phyloP scores from a whole-genome alignment of 2,888 invertebrate genomes.

The Ctenicera cuprea region DNA sequence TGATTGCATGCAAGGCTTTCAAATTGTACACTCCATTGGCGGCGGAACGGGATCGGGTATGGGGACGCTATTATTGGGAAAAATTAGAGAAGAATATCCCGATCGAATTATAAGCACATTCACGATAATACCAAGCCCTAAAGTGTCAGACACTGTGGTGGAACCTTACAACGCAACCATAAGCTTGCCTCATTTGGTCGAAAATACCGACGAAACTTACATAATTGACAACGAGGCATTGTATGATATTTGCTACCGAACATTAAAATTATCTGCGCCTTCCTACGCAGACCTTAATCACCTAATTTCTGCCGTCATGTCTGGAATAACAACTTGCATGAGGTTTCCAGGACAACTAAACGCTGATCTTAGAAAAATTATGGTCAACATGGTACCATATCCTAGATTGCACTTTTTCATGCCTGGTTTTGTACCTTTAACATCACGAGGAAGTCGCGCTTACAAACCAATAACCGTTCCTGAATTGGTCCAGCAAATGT shows the following conservation, averaged over 20 bases:
- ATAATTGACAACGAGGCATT: slow-evolving; percentile 80
- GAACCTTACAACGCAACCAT: slow-evolving; percentile 80
- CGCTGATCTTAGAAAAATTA: slow-evolving; percentile 79
- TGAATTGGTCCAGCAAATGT: slow-evolving; percentile 86
- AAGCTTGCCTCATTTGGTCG: slow-evolving; percentile 76
- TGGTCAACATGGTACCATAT: slow-evolving; percentile 81
- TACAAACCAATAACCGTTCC: slow-evolving; percentile 86
- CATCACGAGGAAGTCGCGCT: slow-evolving; percentile 76
- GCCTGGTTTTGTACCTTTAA: slow-evolving; percentile 80
- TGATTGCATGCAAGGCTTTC: slow-evolving; percentile 87
- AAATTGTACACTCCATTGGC: slow-evolving; percentile 83
- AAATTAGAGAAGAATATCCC: slow-evolving; percentile 86
- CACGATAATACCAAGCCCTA: slow-evolving; percentile 81
- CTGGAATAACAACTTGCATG: slow-evolving; percentile 76
- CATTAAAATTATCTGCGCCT: slow-evolving; percentile 77
- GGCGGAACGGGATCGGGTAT: slow-evolving; percentile 87
- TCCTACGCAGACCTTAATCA: slow-evolving; percentile 76
- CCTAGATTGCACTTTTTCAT: slow-evolving; percentile 81
- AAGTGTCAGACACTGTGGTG: slow-evolving; percentile 80
- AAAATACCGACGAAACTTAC: slow-evolving; percentile 78
- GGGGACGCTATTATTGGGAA: slow-evolving; percentile 83
- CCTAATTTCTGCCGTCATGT: slow-evolving; percentile 76
- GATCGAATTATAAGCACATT: slow-evolving; percentile 86
- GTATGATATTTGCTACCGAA: slow-evolving; percentile 79
- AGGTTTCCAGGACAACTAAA: slow-evolving; percentile 77